Conservation (phyloP, 2,113 vertebrate species). For the Gracilinanus agilis region DNA sequence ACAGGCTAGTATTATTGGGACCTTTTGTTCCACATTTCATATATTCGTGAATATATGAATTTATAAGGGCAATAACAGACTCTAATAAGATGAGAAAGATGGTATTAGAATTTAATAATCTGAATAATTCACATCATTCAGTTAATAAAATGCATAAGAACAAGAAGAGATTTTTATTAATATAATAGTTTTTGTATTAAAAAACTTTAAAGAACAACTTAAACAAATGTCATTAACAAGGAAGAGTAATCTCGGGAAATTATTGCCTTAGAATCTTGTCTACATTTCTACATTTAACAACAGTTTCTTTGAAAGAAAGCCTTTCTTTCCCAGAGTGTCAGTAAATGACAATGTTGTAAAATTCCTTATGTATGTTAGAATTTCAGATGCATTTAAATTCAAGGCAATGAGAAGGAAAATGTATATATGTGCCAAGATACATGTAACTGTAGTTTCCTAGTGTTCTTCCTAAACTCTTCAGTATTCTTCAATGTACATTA, state of each 20-base stretch:
- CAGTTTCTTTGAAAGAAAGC: neutral
- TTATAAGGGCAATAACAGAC: neutral
- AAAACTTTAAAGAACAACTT: neutral
- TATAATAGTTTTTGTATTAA: too few species aligned
- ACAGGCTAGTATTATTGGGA: neutral
- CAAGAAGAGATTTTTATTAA: neutral
- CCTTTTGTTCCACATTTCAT: neutral
- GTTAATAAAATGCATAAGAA: neutral
- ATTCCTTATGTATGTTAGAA: neutral
- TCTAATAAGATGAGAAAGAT: neutral
- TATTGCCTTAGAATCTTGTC: neutral
- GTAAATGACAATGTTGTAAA: neutral
- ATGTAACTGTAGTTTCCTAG: neutral
- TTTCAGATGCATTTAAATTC: neutral
- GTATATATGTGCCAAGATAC: neutral
- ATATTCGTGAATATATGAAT: too few species aligned
- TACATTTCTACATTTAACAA: neutral
- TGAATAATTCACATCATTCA: neutral
- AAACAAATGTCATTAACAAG: neutral
- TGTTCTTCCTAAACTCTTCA: neutral
- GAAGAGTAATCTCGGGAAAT: neutral
- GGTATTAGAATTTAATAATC: neutral
- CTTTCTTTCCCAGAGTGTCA: neutral
- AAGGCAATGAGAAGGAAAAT: neutral
- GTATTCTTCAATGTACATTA: neutral